Evolutionary conservation across 2,113 vertebrate genomes (phyloP), one percentile per base, ranked within the genome.

Genomic region (Daboia siamensis): DNA sequence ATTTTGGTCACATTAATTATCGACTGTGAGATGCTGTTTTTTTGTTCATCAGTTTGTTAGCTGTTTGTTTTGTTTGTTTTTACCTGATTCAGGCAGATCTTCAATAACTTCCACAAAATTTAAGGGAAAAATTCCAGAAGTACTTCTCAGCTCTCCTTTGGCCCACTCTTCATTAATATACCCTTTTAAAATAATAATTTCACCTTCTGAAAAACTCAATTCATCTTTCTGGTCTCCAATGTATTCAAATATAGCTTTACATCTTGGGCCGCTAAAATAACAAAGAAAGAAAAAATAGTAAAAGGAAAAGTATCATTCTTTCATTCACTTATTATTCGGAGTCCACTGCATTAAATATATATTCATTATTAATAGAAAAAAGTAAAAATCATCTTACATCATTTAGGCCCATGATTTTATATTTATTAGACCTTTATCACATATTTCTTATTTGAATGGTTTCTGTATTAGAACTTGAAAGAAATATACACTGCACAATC

Each of bases 121-220:
- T 23, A 99, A 97, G 48, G 99, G 99, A 93, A 99, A 99, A 95
- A 99, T 98, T 94, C 99, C 99, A 29, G 92, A 95, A 0, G 5
- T 88, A 95, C 91, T 93, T 89, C 96, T 97, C 1, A 98, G 91
- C 92, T 99, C 97, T 93, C 99, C 99, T 93, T 96, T 97, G 85
- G 98, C 99, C 99, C 99, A 99, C 6, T 99, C 99, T 90, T 99
- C 96, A 92, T 97, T 98, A 86, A 98, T 46, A 23, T 98, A 98
- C 95, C 98, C 98, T 92, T 98, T 98, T 88, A 99, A 98, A 95
- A 96, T 85, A 96, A 99, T 99, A 90, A 97, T 97, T 89, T 99
- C 98, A 56, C 99, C 99, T 96, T 99, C 98, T 7, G 95, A 97
- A 97, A 99, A 99, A 61, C 98, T 98, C 94, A 99, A 97, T 96